Evolutionary conservation across 2,113 vertebrate species (phyloP), one percentile per base, ranked within the genome.

Genomic region (Hemibagrus wyckioides): DNA sequence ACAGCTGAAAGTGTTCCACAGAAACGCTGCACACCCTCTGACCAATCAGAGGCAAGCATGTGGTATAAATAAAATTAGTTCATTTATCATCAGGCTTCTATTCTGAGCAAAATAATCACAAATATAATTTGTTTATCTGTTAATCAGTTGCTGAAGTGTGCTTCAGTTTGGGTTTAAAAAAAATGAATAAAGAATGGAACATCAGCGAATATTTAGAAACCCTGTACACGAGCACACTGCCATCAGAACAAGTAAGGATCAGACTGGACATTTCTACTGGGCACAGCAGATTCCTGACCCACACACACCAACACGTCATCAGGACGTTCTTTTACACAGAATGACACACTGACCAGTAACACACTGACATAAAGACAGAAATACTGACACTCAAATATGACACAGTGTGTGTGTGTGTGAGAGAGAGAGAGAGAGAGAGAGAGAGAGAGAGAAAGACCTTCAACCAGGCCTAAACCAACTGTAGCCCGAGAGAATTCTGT

Each of bases 201-300:
- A 8, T 63, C 41, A 65, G 28, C 30, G 23, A 76, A 61, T 85
- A 59, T 76, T 59, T 36, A 76, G 30, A 44, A 13, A 15, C 23
- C 48, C 48, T 82, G 33, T 44, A 73, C 21, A 0, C 13, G 69
- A 23, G n/a, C 41, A 82, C 15, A 21, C 9, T 48, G 28, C 9
- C 0, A 8, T 25, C 44, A 63, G 17, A 39, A 33, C 13, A 21
- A 80, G 36, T 6, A 30, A 52, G 52, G 30, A 48, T 67, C 23
- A 80, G 25, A 25, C 28, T 80, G 33, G 61, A 80, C 61, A 57
- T 52, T 77, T 69, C 63, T 80, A 85, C 50, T 61, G 33, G 33
- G 50, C 52, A 85, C 50, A 69, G 10, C 59, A 82, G 48, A 63
- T 50, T 65, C 25, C 21, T 73, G 33, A 61, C 59, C 28, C 25